These are phyloP conservation scores for Gymnoscopelus braueri DNA, from an alignment of 2,797 vertebrate species.

Conservation along the genomic window DNA sequence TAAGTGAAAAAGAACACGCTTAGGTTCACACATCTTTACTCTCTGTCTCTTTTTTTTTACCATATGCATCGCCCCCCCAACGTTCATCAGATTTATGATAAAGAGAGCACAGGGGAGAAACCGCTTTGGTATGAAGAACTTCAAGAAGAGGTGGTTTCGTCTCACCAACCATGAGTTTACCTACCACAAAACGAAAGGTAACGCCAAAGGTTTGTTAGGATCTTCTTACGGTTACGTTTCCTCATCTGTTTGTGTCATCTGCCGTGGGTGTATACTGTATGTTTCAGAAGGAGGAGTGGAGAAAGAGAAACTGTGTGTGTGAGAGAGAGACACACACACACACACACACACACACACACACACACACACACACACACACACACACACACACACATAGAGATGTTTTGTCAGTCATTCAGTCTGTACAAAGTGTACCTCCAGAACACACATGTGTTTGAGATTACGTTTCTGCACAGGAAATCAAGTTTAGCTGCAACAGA, in stretches of 20 bases:
- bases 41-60: constrained; percentile 2
- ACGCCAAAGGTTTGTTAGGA: constrained; percentile 41
- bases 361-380: too few species aligned
- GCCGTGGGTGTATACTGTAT: not conserved
- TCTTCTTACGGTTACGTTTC: constrained; percentile 23
- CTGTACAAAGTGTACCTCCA: constrained; percentile 37
- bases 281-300: not conserved
- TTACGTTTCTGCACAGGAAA: constrained; percentile 48
- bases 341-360: too few species aligned
- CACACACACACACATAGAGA: constrained; percentile 13
- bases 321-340: not conserved
- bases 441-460: constrained; percentile 52
- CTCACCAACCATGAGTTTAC: constrained; percentile 98
- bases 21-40: not conserved
- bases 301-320: constrained; percentile 1
- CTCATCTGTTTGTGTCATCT: not conserved
- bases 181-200: constrained; percentile 98
- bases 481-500: constrained; percentile 31
- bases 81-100: constrained; percentile 92
- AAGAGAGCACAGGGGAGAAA: constrained; percentile 98
- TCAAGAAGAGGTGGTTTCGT: constrained; percentile 98
- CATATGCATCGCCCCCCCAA: not conserved
- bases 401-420: constrained; percentile 20
- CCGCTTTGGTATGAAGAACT: constrained; percentile 98
- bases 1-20: not conserved